Evolutionary conservation across 2,888 invertebrate species (phyloP).

Genomic region (Pegoplata infirma): DNA sequence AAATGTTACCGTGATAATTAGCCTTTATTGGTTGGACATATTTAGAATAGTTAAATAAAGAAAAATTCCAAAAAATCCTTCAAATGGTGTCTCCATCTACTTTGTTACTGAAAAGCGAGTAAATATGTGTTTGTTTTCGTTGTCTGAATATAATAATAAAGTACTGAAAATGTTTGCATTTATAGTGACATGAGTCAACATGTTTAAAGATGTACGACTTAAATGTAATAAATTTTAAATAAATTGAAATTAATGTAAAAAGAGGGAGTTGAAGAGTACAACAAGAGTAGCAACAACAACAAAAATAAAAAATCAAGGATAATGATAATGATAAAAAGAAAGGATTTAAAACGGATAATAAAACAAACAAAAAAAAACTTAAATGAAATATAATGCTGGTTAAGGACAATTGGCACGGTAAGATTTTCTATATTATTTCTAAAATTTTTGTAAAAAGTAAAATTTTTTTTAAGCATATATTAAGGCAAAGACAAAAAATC

Average conservation of each 20-base stretch:
- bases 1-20: no score
- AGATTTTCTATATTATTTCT: no score
- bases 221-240: constrained; percentile 51
- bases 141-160: constrained; percentile 38
- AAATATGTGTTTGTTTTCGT: not conserved
- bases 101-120: not conserved
- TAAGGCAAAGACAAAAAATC: no score
- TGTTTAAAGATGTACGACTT: constrained; percentile 34
- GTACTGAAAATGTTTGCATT: constrained; percentile 44
- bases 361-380: not conserved
- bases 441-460: no score
- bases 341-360: not conserved
- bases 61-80: not conserved
- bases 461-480: no score
- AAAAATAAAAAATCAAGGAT: constrained; percentile 9
- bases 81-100: not conserved
- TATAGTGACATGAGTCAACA: constrained; percentile 48
- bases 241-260: constrained; percentile 49
- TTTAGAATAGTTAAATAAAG: no score
- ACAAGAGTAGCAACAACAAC: no score
- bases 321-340: not conserved
- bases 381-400: constrained; percentile 6
- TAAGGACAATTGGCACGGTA: no score
- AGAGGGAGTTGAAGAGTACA: not conserved
- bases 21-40: no score